Conservation (phyloP, 2,888 invertebrate species). For the Mamestra brassicae region DNA sequence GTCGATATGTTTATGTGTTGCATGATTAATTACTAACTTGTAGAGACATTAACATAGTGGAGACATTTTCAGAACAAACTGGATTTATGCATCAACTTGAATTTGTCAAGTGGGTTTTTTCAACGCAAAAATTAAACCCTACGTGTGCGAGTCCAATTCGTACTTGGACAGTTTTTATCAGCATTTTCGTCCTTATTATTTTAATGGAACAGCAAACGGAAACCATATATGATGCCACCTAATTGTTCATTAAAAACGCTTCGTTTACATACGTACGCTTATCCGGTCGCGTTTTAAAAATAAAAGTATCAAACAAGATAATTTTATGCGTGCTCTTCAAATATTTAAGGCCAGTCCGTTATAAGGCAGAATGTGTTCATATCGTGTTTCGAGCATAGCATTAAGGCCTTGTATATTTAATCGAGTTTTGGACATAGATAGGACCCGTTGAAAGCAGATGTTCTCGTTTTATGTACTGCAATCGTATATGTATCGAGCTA, state of each 20-base stretch:
- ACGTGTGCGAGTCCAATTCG: background rate
- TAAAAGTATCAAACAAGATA: slow-evolving; percentile 31
- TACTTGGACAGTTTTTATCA: background rate
- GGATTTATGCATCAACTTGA: too few relatives aligned
- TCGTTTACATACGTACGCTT: slow-evolving; percentile 21
- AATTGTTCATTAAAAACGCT: slow-evolving; percentile 47
- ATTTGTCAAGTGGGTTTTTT: background rate
- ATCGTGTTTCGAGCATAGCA: slow-evolving; percentile 25
- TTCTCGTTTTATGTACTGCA: slow-evolving; percentile 19
- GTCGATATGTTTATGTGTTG: slow-evolving; percentile 6
- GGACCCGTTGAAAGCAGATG: slow-evolving; percentile 35
- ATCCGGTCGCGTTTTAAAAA: slow-evolving; percentile 34
- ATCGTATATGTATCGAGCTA: background rate
- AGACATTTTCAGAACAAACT: background rate
- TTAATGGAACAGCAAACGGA: slow-evolving; percentile 17
- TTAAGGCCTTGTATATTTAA: slow-evolving; percentile 33
- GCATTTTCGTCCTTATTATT: slow-evolving; percentile 34
- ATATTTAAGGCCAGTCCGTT: slow-evolving; percentile 40
- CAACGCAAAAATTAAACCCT: too few relatives aligned
- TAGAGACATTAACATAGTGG: background rate
- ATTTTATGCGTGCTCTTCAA: slow-evolving; percentile 46
- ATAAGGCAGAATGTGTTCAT: slow-evolving; percentile 10
- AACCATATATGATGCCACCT: slow-evolving; percentile 18
- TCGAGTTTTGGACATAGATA: slow-evolving; percentile 45
- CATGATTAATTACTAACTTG: slow-evolving; percentile 16